Base-by-base conservation (phyloP, 1,140 invertebrate species). In the Vanessa atalanta region DNA sequence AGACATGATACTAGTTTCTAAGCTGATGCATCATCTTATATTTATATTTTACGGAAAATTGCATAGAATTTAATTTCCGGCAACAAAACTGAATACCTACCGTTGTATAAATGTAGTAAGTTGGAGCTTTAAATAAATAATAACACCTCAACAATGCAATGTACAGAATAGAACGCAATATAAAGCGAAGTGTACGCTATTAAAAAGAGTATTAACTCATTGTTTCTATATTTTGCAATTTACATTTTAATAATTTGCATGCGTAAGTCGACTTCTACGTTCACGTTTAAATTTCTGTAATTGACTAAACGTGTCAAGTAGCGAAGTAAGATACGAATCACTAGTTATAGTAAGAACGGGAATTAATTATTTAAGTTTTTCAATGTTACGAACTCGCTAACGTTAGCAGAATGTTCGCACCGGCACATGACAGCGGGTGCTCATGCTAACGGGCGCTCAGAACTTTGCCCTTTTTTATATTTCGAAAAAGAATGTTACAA, bases 381-480 rank as follows among this genome's bases (percentile, higher is more conserved):
- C 26, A 64, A 78, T 83, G 78, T 87, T 86, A 83, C 80, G 76
- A 83, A 84, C 72, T 78, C 71, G 55, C 65, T 72, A 76, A 82
- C 78, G 47, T 79, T 70, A 64, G 77, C 73, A 81, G 77, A 85
- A 83, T 86, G 82, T 83, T 85, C 80, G 75, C 65, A 60, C n/a
- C 65, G 60, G 66, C 23, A 31, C 13, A 48, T 72, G 71, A 63
- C 70, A 76, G 69, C 65, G 60, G 75, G 69, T 48, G 60, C 37
- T 53, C 60, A 60, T 12, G 68, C 72, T 57, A 60, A 73, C 79
- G 78, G 75, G 78, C 68, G 75, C 26, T 12, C 11, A 55, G 82
- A 81, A 85, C 77, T 84, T 82, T 79, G 57, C 65, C 77, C 76
- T 83, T 83, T 82, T 79, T 82, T 75, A 78, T 63, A 78, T 76